A percentile compares a stretch with the other conserved stretches of the same genome.
phyloP scores from a whole-genome alignment of 2,888 invertebrate genomes.

The Tenthredo distinguenda region DNA sequence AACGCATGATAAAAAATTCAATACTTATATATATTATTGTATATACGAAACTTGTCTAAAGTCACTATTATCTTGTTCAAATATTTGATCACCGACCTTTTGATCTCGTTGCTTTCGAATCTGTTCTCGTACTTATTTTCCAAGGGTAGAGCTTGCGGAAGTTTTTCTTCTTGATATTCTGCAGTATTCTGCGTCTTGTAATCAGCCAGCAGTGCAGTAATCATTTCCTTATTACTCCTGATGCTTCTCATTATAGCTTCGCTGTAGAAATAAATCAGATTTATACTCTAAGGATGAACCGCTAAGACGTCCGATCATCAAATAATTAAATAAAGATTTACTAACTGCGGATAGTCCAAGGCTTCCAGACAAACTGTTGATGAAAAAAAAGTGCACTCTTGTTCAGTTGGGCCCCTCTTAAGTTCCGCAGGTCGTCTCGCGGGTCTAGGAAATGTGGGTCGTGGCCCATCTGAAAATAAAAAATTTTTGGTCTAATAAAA shows the following conservation, averaged over 20 bases:
- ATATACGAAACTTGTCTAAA: background rate
- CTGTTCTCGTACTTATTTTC: slow-evolving; percentile 67
- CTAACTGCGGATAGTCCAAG: slow-evolving; percentile 89
- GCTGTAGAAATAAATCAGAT: slow-evolving; percentile 75
- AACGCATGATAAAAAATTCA: background rate
- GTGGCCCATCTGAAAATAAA: slow-evolving; percentile 68
- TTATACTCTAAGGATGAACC: background rate
- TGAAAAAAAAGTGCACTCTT: slow-evolving; percentile 85
- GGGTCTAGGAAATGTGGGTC: slow-evolving; percentile 69
- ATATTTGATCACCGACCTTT: slow-evolving; percentile 66
- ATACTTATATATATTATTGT: background rate
- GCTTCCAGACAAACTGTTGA: slow-evolving; percentile 87
- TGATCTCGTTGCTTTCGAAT: slow-evolving; percentile 73
- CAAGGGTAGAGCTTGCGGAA: slow-evolving; percentile 75
- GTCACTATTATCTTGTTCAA: background rate
- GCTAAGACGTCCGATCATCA: background rate
- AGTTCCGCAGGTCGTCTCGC: slow-evolving; percentile 69
- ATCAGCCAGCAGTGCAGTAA: slow-evolving; percentile 86
- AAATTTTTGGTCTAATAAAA: slow-evolving; percentile 36
- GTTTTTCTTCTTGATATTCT: slow-evolving; percentile 81
- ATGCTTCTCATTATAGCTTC: slow-evolving; percentile 86
- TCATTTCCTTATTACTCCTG: slow-evolving; percentile 84
- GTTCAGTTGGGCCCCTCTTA: slow-evolving; percentile 71
- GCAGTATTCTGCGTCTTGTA: slow-evolving; percentile 81
- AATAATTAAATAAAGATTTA: slow-evolving; percentile 59